These are phyloP conservation scores for Taurulus bubalis DNA, from an alignment of 2,113 vertebrate species.

Conservation along the genomic window DNA sequence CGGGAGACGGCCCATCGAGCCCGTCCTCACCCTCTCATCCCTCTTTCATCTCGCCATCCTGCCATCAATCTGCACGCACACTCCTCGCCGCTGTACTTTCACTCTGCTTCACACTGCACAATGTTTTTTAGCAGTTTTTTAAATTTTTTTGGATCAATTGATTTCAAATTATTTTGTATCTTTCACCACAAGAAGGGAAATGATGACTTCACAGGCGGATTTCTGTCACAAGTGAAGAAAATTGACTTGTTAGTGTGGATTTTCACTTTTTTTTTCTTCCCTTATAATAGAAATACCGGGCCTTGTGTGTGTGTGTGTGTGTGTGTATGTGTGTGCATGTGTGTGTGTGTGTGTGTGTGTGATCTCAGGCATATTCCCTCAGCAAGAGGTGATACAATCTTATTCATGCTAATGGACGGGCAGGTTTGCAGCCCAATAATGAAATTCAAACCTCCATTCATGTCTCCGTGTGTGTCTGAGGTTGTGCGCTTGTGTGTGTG, in stretches of 20 bases:
- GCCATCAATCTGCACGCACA: slow-evolving; percentile 38
- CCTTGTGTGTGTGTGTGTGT: slow-evolving; percentile 5
- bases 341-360: slow-evolving; percentile 9
- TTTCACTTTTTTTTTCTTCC: not conserved
- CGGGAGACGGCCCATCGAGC: slow-evolving; percentile 69
- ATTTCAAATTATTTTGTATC: too few relatives aligned
- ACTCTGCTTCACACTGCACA: not conserved
- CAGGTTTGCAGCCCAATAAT: slow-evolving; percentile 37
- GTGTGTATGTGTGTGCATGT: slow-evolving; percentile 4
- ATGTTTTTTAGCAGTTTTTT: too few relatives aligned
- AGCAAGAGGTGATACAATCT: slow-evolving; percentile 37
- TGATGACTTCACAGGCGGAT: too few relatives aligned
- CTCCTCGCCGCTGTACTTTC: slow-evolving; percentile 9
- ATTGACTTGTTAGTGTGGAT: not conserved
- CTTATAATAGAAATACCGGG: not conserved
- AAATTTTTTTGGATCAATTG: too few relatives aligned
- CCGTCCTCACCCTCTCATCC: slow-evolving; percentile 63
- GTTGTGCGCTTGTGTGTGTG: slow-evolving; percentile 15
- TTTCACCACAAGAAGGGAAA: too few relatives aligned
- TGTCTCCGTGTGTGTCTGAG: slow-evolving; percentile 26
- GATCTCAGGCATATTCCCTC: slow-evolving; percentile 25
- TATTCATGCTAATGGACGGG: slow-evolving; percentile 46
- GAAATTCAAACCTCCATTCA: slow-evolving; percentile 55
- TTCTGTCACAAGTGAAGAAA: not conserved
- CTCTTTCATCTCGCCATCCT: slow-evolving; percentile 62